A percentile compares a stretch with the other conserved stretches of the same genome.
These are phyloP conservation scores for Schrankia costaestrigalis DNA, from an alignment of 2,888 invertebrate species.

Conservation along the genomic window DNA sequence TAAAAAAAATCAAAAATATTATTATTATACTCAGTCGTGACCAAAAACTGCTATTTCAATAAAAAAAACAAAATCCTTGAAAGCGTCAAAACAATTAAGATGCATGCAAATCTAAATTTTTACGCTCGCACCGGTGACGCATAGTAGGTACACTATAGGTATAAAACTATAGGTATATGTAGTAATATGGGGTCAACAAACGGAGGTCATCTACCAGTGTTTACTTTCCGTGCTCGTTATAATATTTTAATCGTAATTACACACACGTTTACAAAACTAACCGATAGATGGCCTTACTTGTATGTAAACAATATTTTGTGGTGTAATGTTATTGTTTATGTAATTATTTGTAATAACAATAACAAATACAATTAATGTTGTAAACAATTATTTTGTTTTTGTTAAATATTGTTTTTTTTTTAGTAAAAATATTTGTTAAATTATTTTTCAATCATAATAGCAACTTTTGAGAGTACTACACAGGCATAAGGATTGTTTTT, in stretches of 20 bases:
- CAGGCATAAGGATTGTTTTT: no score
- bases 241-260: slow-evolving; percentile 24
- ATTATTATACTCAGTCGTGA: no score
- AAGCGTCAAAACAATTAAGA: not conserved
- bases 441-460: no score
- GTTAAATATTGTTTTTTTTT: no score
- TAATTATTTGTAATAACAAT: no score
- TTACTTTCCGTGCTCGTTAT: slow-evolving; percentile 24
- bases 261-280: slow-evolving; percentile 1
- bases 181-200: slow-evolving; percentile 31
- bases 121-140: slow-evolving; percentile 14
- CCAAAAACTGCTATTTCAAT: no score
- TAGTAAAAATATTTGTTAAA: no score
- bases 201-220: slow-evolving; percentile 20
- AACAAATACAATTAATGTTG: no score
- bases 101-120: slow-evolving; percentile 11
- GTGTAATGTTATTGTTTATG: no score
- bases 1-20: no score
- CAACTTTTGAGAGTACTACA: no score
- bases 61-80: not conserved
- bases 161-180: slow-evolving; percentile 16
- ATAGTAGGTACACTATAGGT: slow-evolving; percentile 9
- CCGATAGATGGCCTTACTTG: slow-evolving; percentile 21
- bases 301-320: not conserved
- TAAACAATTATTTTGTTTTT: no score